Evolutionary conservation across 2,888 invertebrate species (phyloP), one percentile per base, ranked within the genome.

Genomic region (Rugalucina vietnamica): DNA sequence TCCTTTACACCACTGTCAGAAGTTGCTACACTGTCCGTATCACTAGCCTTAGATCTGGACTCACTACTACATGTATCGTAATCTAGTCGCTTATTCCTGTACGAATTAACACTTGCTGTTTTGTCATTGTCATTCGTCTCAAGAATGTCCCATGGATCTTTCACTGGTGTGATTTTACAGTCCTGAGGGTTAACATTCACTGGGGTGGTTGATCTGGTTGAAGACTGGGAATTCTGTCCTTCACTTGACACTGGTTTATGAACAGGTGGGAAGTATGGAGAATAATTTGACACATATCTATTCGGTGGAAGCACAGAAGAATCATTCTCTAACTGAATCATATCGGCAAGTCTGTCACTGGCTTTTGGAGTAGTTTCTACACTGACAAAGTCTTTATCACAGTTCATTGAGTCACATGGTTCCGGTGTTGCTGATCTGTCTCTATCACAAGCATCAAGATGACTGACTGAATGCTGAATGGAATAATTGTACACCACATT

Each of bases 1-100:
- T 79, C 79, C 34, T 60, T 75, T n/a, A 60, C 29, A 36, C 65
- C 60, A 18, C 77, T 77, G 12, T 81, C 81, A n/a, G 27, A 49
- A 3, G 69, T 65, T 27, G 65, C 60, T 21, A 8, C 29, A 69
- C 77, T 81, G 0, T 34, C 37, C 10, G 24, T 27, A 36, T 82
- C 71, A 14, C 69, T 71, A 57, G 39, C 71, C 8, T 36, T 75
- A 32, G 54, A 50, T 50, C 49, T 78, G 21, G 65, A 29, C 10
- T n/a, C 65, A 34, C 65, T 65, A 65, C 65, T 65, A 21, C 65
- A 65, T 1, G 65, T 65, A 21, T 65, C 65, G 21, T 65, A 65
- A 3, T 65, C 65, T 34, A 65, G 18, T 18, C 34, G 27, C 34
- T 65, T 65, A 34, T 65, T 65, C 34, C 65, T 65, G 18, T 65